phyloP scores from a whole-genome alignment of 2,888 invertebrate species.

The Hypomecis atomaria region DNA sequence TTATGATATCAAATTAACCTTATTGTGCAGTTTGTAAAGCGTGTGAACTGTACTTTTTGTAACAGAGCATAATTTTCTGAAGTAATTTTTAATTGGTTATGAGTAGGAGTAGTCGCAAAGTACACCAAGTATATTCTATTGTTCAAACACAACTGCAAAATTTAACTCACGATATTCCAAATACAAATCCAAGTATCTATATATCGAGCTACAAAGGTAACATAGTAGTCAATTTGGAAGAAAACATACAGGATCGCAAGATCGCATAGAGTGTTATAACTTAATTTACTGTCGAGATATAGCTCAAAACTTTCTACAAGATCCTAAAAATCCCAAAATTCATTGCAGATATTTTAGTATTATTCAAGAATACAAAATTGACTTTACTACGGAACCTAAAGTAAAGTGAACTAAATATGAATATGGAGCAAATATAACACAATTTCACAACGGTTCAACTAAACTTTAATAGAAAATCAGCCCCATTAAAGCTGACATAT shows the following conservation, averaged over 20 bases:
- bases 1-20: constrained; percentile 33
- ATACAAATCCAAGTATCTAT: too few species aligned
- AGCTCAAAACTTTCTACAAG: too few species aligned
- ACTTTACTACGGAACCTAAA: too few species aligned
- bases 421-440: not conserved
- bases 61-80: constrained; percentile 3
- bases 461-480: constrained; percentile 2
- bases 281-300: too few species aligned
- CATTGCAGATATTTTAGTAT: too few species aligned
- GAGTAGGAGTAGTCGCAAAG: not conserved
- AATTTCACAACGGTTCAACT: not conserved
- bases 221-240: too few species aligned
- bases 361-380: too few species aligned
- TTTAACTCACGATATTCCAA: not conserved
- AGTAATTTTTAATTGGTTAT: constrained; percentile 4
- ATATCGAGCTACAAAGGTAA: too few species aligned
- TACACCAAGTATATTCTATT: not conserved
- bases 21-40: constrained; percentile 25
- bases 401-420: not conserved
- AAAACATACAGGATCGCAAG: too few species aligned
- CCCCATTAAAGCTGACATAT: constrained; percentile 12
- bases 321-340: too few species aligned
- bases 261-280: too few species aligned
- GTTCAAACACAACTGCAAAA: not conserved
- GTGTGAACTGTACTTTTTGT: constrained; percentile 21